phyloP scores from a whole-genome alignment of 92 coral and sea anemone species.

The Paramuricea clavata region DNA sequence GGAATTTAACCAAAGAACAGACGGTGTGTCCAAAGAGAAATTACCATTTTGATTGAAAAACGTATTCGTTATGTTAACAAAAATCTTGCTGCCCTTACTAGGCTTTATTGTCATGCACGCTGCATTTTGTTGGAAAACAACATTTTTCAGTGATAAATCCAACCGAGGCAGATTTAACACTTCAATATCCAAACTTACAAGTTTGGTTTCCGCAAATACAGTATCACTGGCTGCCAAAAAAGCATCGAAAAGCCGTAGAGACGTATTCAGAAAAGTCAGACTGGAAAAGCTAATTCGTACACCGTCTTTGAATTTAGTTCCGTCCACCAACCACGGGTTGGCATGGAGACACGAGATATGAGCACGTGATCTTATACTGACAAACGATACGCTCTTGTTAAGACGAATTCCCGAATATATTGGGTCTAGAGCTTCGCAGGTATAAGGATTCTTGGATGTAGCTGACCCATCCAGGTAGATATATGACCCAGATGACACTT shows the following conservation, averaged over 20 bases:
- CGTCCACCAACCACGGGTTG: conserved; percentile 44
- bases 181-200: conserved; percentile 18
- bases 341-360: conserved; percentile 20
- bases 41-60: conserved; percentile 35
- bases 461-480: no score
- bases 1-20: conserved; percentile 10
- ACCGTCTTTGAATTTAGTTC: background rate
- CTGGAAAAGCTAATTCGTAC: conserved; percentile 21
- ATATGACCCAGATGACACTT: no score
- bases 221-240: conserved; percentile 2
- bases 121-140: conserved; percentile 31
- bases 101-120: conserved; percentile 27
- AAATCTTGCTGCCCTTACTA: background rate
- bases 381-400: conserved; percentile 35
- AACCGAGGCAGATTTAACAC: background rate
- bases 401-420: conserved; percentile 36
- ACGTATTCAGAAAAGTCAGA: conserved; percentile 41
- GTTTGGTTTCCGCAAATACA: conserved; percentile 2
- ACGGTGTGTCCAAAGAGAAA: background rate
- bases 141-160: conserved; percentile 15
- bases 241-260: conserved; percentile 48
- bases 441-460: no score
- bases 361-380: conserved; percentile 36
- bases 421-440: no score
- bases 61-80: conserved; percentile 25